A percentile compares a stretch with the other conserved stretches of the same genome.
These are phyloP conservation scores for Aculops lycopersici DNA, from an alignment of 1,140 invertebrate species.

Conservation along the genomic window DNA sequence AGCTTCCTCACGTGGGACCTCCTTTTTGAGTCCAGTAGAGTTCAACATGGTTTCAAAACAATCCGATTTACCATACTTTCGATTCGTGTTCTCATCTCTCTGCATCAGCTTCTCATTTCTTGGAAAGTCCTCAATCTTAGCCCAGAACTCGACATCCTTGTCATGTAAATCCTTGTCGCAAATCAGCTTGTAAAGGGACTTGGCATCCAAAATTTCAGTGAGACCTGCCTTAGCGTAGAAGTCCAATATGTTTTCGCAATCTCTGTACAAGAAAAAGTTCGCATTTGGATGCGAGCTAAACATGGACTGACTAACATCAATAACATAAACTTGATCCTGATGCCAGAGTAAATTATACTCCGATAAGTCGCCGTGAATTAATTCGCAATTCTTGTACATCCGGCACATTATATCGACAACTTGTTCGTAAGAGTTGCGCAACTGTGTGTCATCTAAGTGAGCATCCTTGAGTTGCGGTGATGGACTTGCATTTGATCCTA, in stretches of 20 bases:
- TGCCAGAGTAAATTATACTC: conserved; percentile 67
- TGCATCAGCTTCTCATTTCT: neutral
- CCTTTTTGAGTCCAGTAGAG: no score
- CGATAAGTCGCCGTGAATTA: conserved; percentile 66
- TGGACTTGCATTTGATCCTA: conserved; percentile 35
- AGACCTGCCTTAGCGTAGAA: neutral
- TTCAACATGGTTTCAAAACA: no score
- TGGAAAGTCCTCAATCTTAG: neutral
- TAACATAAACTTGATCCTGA: conserved; percentile 42
- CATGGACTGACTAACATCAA: conserved; percentile 63
- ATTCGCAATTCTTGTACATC: conserved; percentile 35
- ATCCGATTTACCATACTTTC: no score
- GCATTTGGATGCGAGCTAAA: conserved; percentile 44
- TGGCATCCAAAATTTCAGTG: neutral
- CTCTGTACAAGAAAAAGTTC: conserved; percentile 40
- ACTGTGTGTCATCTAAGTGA: conserved; percentile 8
- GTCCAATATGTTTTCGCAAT: conserved; percentile 36
- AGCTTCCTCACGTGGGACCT: no score
- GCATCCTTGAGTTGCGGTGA: conserved; percentile 48
- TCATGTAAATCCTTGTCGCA: neutral
- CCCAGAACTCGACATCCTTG: neutral
- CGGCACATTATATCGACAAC: conserved; percentile 25
- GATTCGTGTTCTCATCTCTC: no score
- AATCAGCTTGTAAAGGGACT: neutral
- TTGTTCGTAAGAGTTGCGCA: conserved; percentile 3